Base-by-base conservation (phyloP, 2,888 invertebrate species). In the Troides oblongomaculatus region DNA sequence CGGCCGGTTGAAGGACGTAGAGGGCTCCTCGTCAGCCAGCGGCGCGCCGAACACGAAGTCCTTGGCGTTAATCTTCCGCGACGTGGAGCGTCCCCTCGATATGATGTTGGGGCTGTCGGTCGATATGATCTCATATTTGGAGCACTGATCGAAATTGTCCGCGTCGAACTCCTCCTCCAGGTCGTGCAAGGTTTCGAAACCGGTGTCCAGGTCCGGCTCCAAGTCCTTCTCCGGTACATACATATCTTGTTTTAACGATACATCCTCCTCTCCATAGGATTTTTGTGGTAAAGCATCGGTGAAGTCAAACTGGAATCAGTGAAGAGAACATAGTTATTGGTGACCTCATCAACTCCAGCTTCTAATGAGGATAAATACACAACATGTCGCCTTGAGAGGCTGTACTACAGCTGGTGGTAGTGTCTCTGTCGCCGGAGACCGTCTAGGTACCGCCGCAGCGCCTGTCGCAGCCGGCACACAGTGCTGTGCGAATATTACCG, bases 101-200 rank as follows among this genome's bases (percentile, higher is more conserved):
- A 92, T 92, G 0, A 93, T 92, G 53, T 93, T 82, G 0, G 93
- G 93, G 62, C 92, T 92, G 62, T 93, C 93, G 0, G 93, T 93
- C 0, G 92, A 92, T 17, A 93, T 92, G 0, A 93, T 93, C 73
- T 93, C 93, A 61, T 93, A 93, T 72, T 93, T 93, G 0, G 87
- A 86, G 77, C 93, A 90, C 2, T 86, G 82, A 8, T 91, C 90
- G 50, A 90, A 90, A 71, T 87, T 88, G 10, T 89, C 88, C 0
- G 83, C 80, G 0, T 90, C 89, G 6, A 92, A 91, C 70, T 92
- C 92, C n/a, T 86, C 86, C 69, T 93, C 93, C 6, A 93, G 71
- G 67, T 93, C 93, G 25, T 92, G 92, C 0, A 93, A 75, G 0
- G 88, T 86, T 3, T 90, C 88, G 0, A 87, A 81, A 2, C 92